Base-by-base conservation (phyloP, 2,888 invertebrate species). In the Morpho achilles region DNA sequence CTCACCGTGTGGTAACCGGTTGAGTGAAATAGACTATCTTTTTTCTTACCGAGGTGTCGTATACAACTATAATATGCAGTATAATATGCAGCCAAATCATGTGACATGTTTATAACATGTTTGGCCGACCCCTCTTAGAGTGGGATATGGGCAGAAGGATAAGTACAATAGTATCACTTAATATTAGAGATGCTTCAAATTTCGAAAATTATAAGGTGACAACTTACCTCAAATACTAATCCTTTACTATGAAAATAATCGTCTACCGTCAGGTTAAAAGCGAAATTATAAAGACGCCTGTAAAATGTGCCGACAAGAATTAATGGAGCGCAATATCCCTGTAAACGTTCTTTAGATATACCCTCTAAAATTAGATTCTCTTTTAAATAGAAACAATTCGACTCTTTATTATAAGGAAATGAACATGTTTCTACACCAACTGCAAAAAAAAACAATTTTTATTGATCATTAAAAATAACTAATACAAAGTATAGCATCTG, bases 361-460 rank as follows among this genome's bases (percentile, higher is more conserved):
- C 86, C 88, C 63, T 86, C 83, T 2, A 93, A 66, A 0, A 91
- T 84, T 50, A 92, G 72, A 56, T 84, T 74, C 0, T 84, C 76
- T 59, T 78, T 79, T 79, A 93, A 81, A 46, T 73, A 72, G 67
- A 93, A 92, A 46, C 80, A 73, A 47, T 84, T 74, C 2, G 79
- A 70, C 42, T 84, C 79, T n/a, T 82, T 72, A 53, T 79, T 83
- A 64, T 82, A 87, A 0, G 80, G 76, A 69, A 93, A 93, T 0
- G 92, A 91, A 50, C 75, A 88, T 53, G 93, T 93, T 73, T 92
- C 92, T 62, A 93, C 79, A 5, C 93, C 93, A 80, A 92, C 93
- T 92, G 77, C 80, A 87, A 56, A 9, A 44, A 16, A 50, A 45
- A n/a, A 8, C 7, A 43, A 1, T 42, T 7, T 45, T n/a, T 41